A percentile compares a stretch with the other conserved stretches of the same genome.
These are phyloP conservation scores for Hormaphis cornu DNA, from an alignment of 1,140 invertebrate genomes.

Conservation along the genomic window DNA sequence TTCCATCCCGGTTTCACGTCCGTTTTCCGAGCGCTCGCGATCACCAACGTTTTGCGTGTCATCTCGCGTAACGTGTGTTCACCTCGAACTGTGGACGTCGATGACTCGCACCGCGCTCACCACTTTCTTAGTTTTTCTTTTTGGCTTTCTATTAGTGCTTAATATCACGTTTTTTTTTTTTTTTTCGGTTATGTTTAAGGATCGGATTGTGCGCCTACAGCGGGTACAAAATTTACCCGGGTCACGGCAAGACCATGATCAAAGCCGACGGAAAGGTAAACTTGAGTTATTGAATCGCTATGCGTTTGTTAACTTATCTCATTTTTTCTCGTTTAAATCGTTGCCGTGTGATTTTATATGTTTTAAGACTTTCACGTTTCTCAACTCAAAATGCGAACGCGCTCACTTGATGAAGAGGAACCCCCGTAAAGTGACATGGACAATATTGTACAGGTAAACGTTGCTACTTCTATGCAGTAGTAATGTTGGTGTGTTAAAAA, in stretches of 20 bases:
- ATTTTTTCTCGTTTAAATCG: no score
- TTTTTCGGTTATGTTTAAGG: conserved; percentile 59
- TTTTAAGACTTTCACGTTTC: conserved; percentile 83
- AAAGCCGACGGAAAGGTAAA: conserved; percentile 95
- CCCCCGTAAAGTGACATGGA: conserved; percentile 98
- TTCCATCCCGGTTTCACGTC: neutral
- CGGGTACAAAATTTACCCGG: conserved; percentile 99
- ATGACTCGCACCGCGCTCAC: neutral
- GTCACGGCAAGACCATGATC: conserved; percentile 98
- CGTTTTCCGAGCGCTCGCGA: neutral
- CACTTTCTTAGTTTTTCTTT: no score
- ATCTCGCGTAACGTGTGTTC: neutral
- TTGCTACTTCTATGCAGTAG: neutral
- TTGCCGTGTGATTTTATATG: conserved; percentile 41
- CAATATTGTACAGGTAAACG: conserved; percentile 83
- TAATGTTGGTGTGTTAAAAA: neutral
- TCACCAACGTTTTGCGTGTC: neutral
- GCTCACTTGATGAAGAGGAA: conserved; percentile 95
- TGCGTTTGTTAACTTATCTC: conserved; percentile 3
- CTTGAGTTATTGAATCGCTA: neutral
- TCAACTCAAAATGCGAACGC: conserved; percentile 92
- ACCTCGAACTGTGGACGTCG: neutral
- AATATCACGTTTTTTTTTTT: neutral
- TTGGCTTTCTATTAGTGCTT: no score
- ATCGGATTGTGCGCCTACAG: conserved; percentile 96